These are phyloP conservation scores for Enteromius anoplus DNA, from an alignment of 2,797 vertebrate genomes.

Conservation along the genomic window DNA sequence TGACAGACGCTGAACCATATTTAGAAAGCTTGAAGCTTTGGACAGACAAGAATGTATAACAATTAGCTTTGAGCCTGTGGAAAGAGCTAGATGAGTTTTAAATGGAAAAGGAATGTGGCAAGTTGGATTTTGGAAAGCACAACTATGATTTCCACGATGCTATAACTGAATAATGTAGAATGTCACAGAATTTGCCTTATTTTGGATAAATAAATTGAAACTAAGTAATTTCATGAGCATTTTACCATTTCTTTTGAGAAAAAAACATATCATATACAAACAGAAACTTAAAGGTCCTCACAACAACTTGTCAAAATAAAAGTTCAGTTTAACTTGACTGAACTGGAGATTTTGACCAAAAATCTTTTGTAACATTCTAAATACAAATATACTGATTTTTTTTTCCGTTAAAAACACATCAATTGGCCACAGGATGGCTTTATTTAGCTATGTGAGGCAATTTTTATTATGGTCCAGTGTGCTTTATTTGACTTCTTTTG, in stretches of 20 bases:
- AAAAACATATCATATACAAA: neutral
- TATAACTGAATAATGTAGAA: neutral
- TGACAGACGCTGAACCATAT: neutral
- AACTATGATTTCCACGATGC: neutral
- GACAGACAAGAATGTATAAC: neutral
- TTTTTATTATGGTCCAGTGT: neutral
- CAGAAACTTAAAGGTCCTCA: neutral
- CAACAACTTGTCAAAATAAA: neutral
- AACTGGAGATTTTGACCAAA: neutral
- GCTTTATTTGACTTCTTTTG: neutral
- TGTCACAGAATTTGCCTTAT: neutral
- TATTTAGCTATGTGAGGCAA: neutral
- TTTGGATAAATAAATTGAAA: neutral
- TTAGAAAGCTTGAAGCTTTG: neutral
- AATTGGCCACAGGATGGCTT: neutral
- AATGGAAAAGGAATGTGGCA: neutral
- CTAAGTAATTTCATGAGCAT: neutral
- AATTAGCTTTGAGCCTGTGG: neutral
- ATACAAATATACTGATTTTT: neutral
- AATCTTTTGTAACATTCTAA: too few relatives aligned
- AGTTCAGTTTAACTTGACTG: neutral
- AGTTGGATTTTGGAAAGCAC: neutral
- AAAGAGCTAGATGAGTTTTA: conserved; percentile 3
- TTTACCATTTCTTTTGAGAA: neutral
- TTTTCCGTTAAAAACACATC: neutral